Percentiles rank a stretch among this genome's conserved stretches.
phyloP scores from a whole-genome alignment of 2,797 vertebrate species.

The Gephyroberyx darwinii region DNA sequence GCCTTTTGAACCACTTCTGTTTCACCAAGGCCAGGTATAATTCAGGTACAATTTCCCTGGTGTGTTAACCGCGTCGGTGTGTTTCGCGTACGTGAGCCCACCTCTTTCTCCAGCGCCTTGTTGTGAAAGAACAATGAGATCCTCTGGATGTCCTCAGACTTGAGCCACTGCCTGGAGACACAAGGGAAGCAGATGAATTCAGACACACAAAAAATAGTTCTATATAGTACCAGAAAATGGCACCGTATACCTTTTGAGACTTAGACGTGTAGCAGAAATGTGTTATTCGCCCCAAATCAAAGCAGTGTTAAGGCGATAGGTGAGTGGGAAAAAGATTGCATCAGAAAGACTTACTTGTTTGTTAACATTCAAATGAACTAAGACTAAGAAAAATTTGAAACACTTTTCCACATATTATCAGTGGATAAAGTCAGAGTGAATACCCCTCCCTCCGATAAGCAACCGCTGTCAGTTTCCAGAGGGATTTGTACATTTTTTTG shows the following conservation, averaged over 20 bases:
- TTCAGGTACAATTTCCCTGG: slow-evolving; percentile 15
- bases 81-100: slow-evolving; percentile 73
- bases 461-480: too few species aligned
- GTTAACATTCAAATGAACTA: too few species aligned
- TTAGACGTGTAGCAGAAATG: not conserved
- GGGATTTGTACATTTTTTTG: too few species aligned
- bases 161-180: slow-evolving; percentile 93
- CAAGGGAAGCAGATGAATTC: slow-evolving; percentile 33
- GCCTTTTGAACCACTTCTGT: slow-evolving; percentile 4
- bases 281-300: not conserved
- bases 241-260: too few species aligned
- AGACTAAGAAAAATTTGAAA: too few species aligned
- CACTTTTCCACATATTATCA: too few species aligned
- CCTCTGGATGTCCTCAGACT: slow-evolving; percentile 98
- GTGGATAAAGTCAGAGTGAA: too few species aligned
- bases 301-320: too few species aligned
- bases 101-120: slow-evolving; percentile 96
- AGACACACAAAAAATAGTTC: slow-evolving; percentile 5
- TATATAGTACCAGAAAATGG: not conserved
- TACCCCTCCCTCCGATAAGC: too few species aligned
- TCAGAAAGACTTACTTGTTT: too few species aligned
- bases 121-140: slow-evolving; percentile 98
- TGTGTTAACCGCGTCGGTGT: not conserved
- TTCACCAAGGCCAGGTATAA: slow-evolving; percentile 14
- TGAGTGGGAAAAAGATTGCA: too few species aligned